Percentiles rank a stretch among this genome's conserved stretches.
Evolutionary conservation across 2,888 invertebrate genomes (phyloP).

Genomic region (Gibbula magus): DNA sequence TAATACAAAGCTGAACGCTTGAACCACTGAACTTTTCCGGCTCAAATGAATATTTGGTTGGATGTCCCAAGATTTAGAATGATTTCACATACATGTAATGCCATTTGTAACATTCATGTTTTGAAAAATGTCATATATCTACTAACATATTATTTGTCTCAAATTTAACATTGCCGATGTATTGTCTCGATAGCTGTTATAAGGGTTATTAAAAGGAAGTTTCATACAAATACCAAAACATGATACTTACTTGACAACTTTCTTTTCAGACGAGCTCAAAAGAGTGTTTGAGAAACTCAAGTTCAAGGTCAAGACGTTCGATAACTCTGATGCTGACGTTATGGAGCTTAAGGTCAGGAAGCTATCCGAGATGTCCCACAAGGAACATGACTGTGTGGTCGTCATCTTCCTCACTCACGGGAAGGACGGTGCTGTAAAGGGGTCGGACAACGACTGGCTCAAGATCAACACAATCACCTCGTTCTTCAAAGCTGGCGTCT

Average conservation of each 20-base stretch:
- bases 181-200: too few relatives aligned
- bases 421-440: background rate
- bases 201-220: too few relatives aligned
- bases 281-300: background rate
- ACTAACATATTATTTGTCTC: too few relatives aligned
- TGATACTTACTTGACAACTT: background rate
- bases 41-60: too few relatives aligned
- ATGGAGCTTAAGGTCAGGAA: background rate
- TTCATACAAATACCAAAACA: background rate
- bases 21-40: too few relatives aligned
- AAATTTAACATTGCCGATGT: too few relatives aligned
- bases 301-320: background rate
- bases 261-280: background rate
- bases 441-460: background rate
- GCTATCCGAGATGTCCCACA: background rate
- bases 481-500: background rate
- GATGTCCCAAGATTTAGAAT: too few relatives aligned
- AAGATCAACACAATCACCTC: background rate
- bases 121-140: too few relatives aligned
- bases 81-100: too few relatives aligned
- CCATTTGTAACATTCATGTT: too few relatives aligned
- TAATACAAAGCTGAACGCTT: too few relatives aligned
- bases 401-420: background rate
- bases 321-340: background rate
- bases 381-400: background rate